Evolutionary conservation across 2,113 vertebrate genomes (phyloP).

Genomic region (Natator depressus): DNA sequence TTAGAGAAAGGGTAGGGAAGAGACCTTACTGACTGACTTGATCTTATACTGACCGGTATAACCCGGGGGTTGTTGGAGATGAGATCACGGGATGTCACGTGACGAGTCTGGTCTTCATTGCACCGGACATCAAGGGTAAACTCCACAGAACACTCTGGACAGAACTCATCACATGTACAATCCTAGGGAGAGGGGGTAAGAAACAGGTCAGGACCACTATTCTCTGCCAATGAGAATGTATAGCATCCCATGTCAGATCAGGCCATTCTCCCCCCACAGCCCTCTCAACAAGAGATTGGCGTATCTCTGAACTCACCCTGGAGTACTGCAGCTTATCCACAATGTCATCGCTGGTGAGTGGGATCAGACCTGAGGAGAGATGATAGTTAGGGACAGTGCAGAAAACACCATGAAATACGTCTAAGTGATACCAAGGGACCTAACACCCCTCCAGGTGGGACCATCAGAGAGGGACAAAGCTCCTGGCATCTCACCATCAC

Average conservation of each 20-base stretch:
- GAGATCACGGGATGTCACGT: constrained; percentile 94
- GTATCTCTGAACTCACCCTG: constrained; percentile 79
- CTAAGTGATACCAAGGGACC: not conserved
- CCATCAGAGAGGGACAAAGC: not conserved
- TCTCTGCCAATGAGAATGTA: not conserved
- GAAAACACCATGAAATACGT: not conserved
- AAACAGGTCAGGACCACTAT: not conserved
- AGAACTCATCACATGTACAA: constrained; percentile 97
- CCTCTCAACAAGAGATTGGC: fast-evolving
- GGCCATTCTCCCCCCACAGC: not conserved
- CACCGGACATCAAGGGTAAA: constrained; percentile 95
- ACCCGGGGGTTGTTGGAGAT: constrained; percentile 96
- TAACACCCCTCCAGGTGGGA: not conserved
- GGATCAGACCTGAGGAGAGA: constrained; percentile 88
- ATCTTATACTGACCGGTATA: constrained; percentile 86
- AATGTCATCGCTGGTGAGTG: constrained; percentile 96
- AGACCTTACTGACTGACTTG: not conserved
- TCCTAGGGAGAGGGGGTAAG: constrained; percentile 78
- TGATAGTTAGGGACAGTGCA: fast-evolving
- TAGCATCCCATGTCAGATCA: not conserved
- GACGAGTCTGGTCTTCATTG: constrained; percentile 96
- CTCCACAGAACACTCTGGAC: constrained; percentile 95
- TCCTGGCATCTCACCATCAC: not conserved
- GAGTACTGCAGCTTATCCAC: constrained; percentile 99
- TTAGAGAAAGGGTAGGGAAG: fast-evolving